Conservation (phyloP, 1,140 invertebrate species). For the Drosophila oshimai region DNA sequence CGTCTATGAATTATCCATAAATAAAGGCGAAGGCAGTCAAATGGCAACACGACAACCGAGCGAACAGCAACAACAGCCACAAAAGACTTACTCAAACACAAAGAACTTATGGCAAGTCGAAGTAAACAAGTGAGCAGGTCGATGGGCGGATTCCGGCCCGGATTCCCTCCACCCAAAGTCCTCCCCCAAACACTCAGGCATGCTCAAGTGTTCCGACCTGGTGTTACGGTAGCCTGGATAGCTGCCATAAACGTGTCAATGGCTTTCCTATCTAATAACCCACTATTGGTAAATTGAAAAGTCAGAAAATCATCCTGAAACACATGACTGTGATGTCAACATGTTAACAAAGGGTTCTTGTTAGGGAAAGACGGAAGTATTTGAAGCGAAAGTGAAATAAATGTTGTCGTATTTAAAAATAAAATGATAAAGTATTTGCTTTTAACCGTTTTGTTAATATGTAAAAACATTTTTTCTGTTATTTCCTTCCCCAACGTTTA, state of each 20-base stretch:
- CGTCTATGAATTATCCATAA: conserved; percentile 72
- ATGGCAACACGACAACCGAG: conserved; percentile 38
- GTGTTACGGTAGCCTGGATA: conserved; percentile 17
- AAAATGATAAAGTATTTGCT: no score
- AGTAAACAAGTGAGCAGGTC: conserved; percentile 44
- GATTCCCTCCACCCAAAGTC: not conserved
- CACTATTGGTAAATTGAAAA: conserved; percentile 10
- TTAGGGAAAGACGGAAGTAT: no score
- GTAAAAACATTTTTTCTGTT: no score
- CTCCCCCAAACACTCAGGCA: not conserved
- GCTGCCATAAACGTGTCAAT: conserved; percentile 27
- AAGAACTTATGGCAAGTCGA: conserved; percentile 45
- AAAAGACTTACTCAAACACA: conserved; percentile 37
- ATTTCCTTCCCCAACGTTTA: not conserved
- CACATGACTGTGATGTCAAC: not conserved
- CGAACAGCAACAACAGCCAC: conserved; percentile 11
- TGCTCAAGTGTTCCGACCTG: conserved; percentile 11
- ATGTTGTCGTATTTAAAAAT: no score
- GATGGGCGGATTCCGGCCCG: not conserved
- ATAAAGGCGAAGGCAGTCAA: conserved; percentile 56
- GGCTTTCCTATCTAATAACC: not conserved
- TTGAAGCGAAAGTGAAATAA: no score
- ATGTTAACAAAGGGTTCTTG: not conserved
- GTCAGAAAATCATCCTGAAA: conserved; percentile 1
- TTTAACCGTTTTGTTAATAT: not conserved